These are phyloP conservation scores for Pterostichus niger DNA, from an alignment of 2,888 invertebrate genomes.

Conservation along the genomic window DNA sequence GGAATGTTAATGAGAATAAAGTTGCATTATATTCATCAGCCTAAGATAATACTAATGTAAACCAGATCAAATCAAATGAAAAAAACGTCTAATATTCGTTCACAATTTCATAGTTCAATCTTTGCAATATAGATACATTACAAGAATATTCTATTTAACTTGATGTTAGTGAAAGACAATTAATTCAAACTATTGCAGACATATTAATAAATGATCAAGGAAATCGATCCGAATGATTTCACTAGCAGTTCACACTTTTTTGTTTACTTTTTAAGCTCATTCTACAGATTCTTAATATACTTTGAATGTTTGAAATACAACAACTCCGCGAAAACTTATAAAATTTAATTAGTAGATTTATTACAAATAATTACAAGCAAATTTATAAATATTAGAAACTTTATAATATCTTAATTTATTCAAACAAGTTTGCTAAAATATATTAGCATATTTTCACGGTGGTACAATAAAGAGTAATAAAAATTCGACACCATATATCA, in stretches of 20 bases:
- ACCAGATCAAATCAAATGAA: not conserved
- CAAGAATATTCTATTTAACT: no score
- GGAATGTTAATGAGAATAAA: not conserved
- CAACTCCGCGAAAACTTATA: no score
- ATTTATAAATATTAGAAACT: no score
- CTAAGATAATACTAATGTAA: not conserved
- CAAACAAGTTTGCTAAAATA: no score
- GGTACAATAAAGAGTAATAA: no score
- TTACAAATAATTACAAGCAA: no score
- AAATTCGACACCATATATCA: no score
- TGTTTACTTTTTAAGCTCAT: not conserved
- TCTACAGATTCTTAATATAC: not conserved
- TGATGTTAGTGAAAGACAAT: not conserved
- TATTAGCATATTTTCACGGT: no score
- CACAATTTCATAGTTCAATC: not conserved
- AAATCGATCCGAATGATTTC: not conserved
- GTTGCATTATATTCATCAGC: constrained; percentile 3
- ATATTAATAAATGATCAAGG: not conserved
- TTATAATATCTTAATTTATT: no score
- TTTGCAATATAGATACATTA: not conserved
- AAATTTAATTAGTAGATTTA: no score
- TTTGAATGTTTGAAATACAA: no score
- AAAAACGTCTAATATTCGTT: not conserved
- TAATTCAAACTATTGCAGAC: not conserved
- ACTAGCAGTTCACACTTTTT: not conserved